A percentile compares a stretch with the other conserved stretches of the same genome.
These are phyloP conservation scores for Mormoops blainvillei DNA, from an alignment of 2,113 vertebrate genomes.

Conservation along the genomic window DNA sequence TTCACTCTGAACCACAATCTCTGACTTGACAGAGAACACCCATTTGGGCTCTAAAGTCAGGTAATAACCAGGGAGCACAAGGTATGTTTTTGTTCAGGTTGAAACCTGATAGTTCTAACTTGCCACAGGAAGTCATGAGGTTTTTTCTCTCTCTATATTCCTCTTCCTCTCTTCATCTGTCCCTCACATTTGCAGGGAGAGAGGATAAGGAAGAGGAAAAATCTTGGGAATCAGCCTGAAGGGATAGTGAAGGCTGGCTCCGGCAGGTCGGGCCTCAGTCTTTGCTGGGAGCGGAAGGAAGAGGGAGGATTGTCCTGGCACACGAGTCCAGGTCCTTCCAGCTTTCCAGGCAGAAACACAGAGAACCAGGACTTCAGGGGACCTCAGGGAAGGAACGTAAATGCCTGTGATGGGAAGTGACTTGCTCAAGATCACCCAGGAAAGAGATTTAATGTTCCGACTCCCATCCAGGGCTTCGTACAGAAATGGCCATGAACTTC, in stretches of 20 bases:
- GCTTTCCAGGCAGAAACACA: neutral
- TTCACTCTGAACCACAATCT: constrained; percentile 80
- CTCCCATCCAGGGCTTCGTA: neutral
- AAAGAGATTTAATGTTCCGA: neutral
- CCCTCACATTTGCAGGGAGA: neutral
- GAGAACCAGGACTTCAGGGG: neutral
- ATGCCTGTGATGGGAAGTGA: neutral
- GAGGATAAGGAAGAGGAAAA: constrained; percentile 51
- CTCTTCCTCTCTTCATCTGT: neutral
- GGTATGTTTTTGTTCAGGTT: constrained; percentile 59
- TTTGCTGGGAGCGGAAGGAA: fast-evolving
- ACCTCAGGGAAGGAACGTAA: neutral
- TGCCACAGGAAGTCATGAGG: constrained; percentile 73
- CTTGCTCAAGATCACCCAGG: neutral
- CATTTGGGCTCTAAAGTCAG: constrained; percentile 74
- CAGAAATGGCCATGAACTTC: neutral
- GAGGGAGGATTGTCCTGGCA: fast-evolving
- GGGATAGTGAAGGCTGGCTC: constrained; percentile 68
- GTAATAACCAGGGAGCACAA: constrained; percentile 71
- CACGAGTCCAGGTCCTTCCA: fast-evolving
- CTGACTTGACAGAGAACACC: constrained; percentile 77
- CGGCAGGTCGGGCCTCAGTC: neutral
- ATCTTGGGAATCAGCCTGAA: constrained; percentile 21
- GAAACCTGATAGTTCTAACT: constrained; percentile 71
- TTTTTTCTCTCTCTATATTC: neutral